phyloP scores from a whole-genome alignment of 2,888 invertebrate genomes.

The Chrysomela aeneicollis region DNA sequence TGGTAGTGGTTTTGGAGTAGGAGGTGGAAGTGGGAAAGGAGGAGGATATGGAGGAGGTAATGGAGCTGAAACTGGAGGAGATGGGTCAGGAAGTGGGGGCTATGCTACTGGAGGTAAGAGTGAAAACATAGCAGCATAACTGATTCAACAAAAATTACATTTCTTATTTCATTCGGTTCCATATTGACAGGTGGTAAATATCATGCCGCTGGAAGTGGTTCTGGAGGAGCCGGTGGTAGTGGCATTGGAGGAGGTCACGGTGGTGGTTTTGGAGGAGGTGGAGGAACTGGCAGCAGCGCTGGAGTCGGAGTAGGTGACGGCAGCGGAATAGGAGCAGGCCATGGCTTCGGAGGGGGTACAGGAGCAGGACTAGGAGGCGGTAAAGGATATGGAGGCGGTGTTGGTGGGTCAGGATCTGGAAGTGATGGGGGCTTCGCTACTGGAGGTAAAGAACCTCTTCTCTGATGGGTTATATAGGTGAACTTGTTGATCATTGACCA shows the following conservation, averaged over 20 bases:
- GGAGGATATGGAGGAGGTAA: not conserved
- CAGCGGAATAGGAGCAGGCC: not conserved
- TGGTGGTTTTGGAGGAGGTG: no score
- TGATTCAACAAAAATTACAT: no score
- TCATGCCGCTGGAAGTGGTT: no score
- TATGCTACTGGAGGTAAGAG: no score
- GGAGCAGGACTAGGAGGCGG: conserved; percentile 23
- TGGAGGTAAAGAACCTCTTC: not conserved
- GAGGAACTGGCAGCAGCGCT: conserved; percentile 7
- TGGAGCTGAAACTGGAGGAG: conserved; percentile 14
- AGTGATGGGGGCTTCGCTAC: conserved; percentile 16
- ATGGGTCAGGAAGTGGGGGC: no score
- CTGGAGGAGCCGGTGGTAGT: conserved; percentile 2
- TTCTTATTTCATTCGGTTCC: no score
- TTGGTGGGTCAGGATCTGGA: conserved; percentile 19
- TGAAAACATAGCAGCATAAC: no score
- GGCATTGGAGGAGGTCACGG: no score
- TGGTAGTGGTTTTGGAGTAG: conserved; percentile 26
- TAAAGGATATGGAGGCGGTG: conserved; percentile 15
- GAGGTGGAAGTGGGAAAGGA: conserved; percentile 12
- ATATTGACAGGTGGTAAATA: no score
- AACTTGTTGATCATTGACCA: not conserved
- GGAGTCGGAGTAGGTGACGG: conserved; percentile 21
- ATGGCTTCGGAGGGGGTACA: conserved; percentile 22
- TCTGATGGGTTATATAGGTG: no score